These are phyloP conservation scores for Vespertilio murinus DNA, from an alignment of 2,797 vertebrate genomes.

Conservation along the genomic window DNA sequence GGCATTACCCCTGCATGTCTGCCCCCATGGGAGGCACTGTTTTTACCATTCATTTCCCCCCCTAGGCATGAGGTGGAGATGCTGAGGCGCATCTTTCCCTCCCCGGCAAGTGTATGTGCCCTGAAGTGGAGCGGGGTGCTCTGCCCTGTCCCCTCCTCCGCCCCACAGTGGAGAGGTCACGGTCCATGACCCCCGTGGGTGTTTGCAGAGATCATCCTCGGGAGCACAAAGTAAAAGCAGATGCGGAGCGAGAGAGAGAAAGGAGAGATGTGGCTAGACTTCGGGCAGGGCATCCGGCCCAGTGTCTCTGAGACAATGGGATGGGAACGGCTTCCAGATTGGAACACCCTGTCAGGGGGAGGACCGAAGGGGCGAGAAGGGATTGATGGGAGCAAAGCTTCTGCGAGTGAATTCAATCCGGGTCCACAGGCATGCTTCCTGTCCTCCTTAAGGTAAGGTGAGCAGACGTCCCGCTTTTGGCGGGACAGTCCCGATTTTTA, in stretches of 20 bases:
- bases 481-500: no score
- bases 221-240: background rate
- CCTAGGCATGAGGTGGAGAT: background rate
- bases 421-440: background rate
- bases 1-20: background rate
- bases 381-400: background rate
- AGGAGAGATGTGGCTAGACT: background rate
- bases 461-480: no score
- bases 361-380: background rate
- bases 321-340: constrained; percentile 39
- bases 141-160: background rate
- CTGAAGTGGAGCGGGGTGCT: background rate
- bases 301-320: background rate
- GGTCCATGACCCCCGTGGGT: no score
- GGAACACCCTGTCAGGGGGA: background rate
- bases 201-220: background rate
- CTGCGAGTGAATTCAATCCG: background rate
- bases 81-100: background rate
- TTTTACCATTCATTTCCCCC: background rate
- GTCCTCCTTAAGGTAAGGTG: no score
- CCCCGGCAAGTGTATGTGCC: background rate
- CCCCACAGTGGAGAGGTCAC: background rate
- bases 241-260: background rate
- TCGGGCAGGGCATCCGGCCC: background rate
- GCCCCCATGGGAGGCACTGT: background rate